These are phyloP conservation scores for Notoglanidium macrostoma DNA, from an alignment of 2,797 vertebrate genomes.

Conservation along the genomic window DNA sequence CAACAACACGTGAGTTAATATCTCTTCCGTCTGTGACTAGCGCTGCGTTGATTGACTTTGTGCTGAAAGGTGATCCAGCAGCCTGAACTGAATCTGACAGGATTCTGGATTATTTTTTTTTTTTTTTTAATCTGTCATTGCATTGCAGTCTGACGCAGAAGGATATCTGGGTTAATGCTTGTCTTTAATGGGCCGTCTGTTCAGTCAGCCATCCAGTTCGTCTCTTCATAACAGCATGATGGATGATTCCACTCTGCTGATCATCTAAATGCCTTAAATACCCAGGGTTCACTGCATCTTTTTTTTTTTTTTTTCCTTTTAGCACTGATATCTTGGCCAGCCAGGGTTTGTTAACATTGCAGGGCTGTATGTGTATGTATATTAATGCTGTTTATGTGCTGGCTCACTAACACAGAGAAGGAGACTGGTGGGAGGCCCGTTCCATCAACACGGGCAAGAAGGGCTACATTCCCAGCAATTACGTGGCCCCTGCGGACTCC, in stretches of 20 bases:
- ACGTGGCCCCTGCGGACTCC: slow-evolving; percentile 96
- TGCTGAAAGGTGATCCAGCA: slow-evolving; percentile 13
- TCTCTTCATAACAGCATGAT: slow-evolving; percentile 7
- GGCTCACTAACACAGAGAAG: slow-evolving; percentile 80
- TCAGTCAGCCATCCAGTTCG: slow-evolving; percentile 37
- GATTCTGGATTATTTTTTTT: slow-evolving; percentile 58
- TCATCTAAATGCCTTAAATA: slow-evolving; percentile 11
- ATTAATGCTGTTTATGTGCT: slow-evolving; percentile 17
- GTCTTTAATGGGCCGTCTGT: slow-evolving; percentile 71
- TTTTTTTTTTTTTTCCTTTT: neutral
- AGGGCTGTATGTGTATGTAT: slow-evolving; percentile 8
- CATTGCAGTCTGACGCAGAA: slow-evolving; percentile 61
- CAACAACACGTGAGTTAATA: slow-evolving; percentile 91
- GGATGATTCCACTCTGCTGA: neutral
- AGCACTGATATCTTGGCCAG: slow-evolving; percentile 18
- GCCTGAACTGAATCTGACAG: slow-evolving; percentile 2
- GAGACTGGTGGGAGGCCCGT: slow-evolving; percentile 99
- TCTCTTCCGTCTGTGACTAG: slow-evolving; percentile 9
- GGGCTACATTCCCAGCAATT: slow-evolving; percentile 98
- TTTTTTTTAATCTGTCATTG: slow-evolving; percentile 66
- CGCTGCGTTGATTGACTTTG: neutral
- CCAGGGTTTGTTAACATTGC: neutral
- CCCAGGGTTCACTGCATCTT: neutral
- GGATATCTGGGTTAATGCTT: slow-evolving; percentile 69
- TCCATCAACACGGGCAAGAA: slow-evolving; percentile 96